Evolutionary conservation across 2,888 invertebrate species (phyloP).

Genomic region (Germaria angustata): DNA sequence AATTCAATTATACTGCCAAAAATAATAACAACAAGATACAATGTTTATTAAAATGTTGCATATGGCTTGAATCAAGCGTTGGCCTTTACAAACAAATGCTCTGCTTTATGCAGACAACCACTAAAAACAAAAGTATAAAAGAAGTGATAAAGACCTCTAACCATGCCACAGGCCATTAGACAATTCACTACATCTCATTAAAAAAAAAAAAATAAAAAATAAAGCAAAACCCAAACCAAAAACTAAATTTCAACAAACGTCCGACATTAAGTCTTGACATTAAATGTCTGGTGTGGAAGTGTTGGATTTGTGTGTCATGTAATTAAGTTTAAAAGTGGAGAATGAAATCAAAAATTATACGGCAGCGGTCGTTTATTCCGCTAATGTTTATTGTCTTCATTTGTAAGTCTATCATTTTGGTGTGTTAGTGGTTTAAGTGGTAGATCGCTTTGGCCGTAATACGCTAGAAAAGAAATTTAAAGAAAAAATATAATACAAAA

Average conservation of each 20-base stretch:
- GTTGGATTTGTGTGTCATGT: constrained; percentile 52
- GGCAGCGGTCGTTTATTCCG: constrained; percentile 18
- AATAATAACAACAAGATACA: not conserved
- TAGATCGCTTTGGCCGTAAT: not conserved
- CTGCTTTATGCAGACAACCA: not conserved
- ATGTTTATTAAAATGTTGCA: not conserved
- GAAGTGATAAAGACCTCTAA: not conserved
- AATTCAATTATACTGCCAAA: not conserved
- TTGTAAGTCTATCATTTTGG: constrained; percentile 7
- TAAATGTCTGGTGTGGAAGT: constrained; percentile 44
- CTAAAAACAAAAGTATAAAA: not conserved
- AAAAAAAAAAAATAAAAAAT: not conserved
- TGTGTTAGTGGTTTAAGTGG: not conserved
- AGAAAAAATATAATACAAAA: too few relatives aligned
- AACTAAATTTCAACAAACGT: not conserved
- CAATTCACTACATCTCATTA: not conserved
- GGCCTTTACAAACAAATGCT: not conserved
- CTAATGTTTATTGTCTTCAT: not conserved
- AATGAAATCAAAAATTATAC: constrained; percentile 28
- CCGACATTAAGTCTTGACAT: constrained; percentile 24
- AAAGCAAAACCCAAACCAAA: not conserved
- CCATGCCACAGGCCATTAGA: not conserved
- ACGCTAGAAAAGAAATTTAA: not conserved
- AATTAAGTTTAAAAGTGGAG: constrained; percentile 38
- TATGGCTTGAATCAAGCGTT: not conserved